Percentiles rank a stretch among this genome's conserved stretches.
These are phyloP conservation scores for Diloba caeruleocephala DNA, from an alignment of 2,888 invertebrate species.

Conservation along the genomic window DNA sequence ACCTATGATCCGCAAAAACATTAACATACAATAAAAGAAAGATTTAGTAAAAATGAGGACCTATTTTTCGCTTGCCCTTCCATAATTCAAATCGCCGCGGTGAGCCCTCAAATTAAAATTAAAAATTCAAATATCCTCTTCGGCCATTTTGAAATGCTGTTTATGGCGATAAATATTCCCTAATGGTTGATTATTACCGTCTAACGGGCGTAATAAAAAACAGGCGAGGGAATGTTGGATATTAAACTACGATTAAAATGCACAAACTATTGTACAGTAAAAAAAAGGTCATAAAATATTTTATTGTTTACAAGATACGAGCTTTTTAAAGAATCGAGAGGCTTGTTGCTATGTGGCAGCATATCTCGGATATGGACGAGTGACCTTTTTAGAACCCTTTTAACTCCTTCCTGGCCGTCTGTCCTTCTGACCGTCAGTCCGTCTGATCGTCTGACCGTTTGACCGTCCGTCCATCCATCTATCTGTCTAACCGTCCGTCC, in stretches of 20 bases:
- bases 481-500: too few species aligned
- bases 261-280: not conserved
- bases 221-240: slow-evolving; percentile 28
- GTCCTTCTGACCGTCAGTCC: too few species aligned
- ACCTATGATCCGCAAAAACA: not conserved
- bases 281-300: too few species aligned
- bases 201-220: slow-evolving; percentile 48
- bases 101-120: slow-evolving; percentile 52
- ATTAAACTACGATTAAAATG: slow-evolving; percentile 16
- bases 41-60: slow-evolving; percentile 21
- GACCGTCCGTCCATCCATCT: too few species aligned
- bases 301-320: too few species aligned
- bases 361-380: too few species aligned
- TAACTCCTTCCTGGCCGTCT: too few species aligned
- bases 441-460: too few species aligned
- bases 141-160: slow-evolving; percentile 52
- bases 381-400: too few species aligned
- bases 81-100: slow-evolving; percentile 30
- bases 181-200: slow-evolving; percentile 47
- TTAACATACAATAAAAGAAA: not conserved
- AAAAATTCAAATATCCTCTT: slow-evolving; percentile 54
- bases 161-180: slow-evolving; percentile 55
- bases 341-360: too few species aligned
- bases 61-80: slow-evolving; percentile 15
- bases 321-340: too few species aligned